phyloP scores from a whole-genome alignment of 1,140 invertebrate species.

The Heliconius congener region DNA sequence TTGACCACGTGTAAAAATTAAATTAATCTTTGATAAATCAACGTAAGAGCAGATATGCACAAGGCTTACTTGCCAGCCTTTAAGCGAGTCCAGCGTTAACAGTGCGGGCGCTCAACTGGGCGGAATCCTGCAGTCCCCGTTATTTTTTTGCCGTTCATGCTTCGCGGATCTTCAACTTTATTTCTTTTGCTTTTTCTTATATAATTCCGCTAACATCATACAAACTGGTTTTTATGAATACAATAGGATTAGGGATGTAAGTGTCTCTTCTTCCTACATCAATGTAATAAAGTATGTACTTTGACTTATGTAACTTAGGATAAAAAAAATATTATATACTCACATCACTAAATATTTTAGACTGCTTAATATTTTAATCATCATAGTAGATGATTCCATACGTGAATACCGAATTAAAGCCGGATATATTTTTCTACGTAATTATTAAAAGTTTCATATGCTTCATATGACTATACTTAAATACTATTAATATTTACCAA shows the following conservation, averaged over 20 bases:
- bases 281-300: conserved; percentile 16
- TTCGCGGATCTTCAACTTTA: conserved; percentile 60
- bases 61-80: not conserved
- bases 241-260: conserved; percentile 27
- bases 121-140: conserved; percentile 65
- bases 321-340: not conserved
- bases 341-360: not conserved
- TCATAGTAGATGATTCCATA: not conserved
- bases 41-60: not conserved
- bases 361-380: not conserved
- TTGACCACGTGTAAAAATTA: not conserved
- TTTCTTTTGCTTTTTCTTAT: conserved; percentile 47
- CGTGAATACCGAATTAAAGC: not conserved
- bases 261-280: conserved; percentile 16
- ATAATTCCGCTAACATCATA: conserved; percentile 32
- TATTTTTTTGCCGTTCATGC: conserved; percentile 68
- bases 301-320: conserved; percentile 17
- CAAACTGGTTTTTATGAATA: conserved; percentile 36
- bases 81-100: conserved; percentile 25
- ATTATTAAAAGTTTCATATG: not conserved
- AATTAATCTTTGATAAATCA: not conserved
- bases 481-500: not conserved
- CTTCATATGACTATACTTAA: not conserved
- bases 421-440: not conserved
- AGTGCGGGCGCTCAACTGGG: conserved; percentile 42